Base-by-base conservation (phyloP, 1,140 invertebrate species). In the Zaprionus camerounensis region DNA sequence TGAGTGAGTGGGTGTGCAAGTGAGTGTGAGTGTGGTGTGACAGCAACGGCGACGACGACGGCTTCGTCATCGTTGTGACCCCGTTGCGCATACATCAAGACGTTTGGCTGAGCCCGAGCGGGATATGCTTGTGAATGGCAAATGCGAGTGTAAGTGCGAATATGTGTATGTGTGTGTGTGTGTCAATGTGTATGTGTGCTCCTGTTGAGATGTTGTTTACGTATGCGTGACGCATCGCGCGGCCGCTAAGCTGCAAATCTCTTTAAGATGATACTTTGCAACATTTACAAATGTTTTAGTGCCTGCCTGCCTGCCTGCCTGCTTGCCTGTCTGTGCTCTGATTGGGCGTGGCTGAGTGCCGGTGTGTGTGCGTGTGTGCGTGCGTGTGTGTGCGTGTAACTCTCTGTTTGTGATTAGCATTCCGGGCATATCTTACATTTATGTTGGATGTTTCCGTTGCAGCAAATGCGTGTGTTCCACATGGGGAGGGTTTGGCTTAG, bases 261-360 rank as follows among this genome's bases (percentile, higher is more conserved):
- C 85, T 90, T 90, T 90, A 90, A 90, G 85, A 90, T 90, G 85
- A 90, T 90, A 90, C 85, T 90, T 90, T 90, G 86, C 81, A 90
- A 91, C 85, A 90, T 90, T 90, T 90, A 90, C 85, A 90, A 90
- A 90, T 90, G 85, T 90, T 90, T 90, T 82, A 90, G 76, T 81
- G 76, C 72, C 75, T 63, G 44, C 28, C 73, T n/a, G 20, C 28
- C 73, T n/a, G 20, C 13, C n/a, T n/a, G 7, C 34, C 17, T 17
- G 22, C 5, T 22, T 53, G 46, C 13, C 38, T 31, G 15, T 12
- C 20, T 57, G 51, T 44, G 31, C 15, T 69, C 55, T 62, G 71
- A 65, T 51, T 81, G 70, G 62, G 56, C 28, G 46, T 55, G 73
- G 63, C 34, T 46, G 41, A 49, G 55, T 69, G 41, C 36, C 53